Evolutionary conservation across 53 echinoderm and acorn worm genomes (phyloP).

Genomic region (Arbacia lixula): DNA sequence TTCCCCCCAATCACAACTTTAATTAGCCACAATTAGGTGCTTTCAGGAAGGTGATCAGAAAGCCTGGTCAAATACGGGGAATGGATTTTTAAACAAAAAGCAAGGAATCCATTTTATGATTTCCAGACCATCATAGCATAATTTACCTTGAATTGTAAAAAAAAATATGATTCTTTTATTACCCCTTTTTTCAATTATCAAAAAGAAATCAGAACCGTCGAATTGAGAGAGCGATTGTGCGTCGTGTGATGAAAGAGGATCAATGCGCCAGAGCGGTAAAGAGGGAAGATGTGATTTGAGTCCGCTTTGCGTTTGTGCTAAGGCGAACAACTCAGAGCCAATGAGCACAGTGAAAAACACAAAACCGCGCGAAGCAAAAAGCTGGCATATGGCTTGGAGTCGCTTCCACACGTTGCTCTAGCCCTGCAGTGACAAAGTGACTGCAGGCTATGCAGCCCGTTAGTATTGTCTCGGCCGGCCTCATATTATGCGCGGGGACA

Average conservation of each 20-base stretch:
- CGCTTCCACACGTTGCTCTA: constrained; percentile 58
- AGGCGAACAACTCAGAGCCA: constrained; percentile 54
- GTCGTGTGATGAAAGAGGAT: constrained; percentile 13
- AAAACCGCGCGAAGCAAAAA: constrained; percentile 56
- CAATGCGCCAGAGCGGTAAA: constrained; percentile 7
- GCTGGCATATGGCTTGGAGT: constrained; percentile 73
- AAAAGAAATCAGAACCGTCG: constrained; percentile 24
- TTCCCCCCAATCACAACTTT: constrained; percentile 39
- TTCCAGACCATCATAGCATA: too few relatives aligned
- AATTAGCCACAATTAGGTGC: constrained; percentile 50
- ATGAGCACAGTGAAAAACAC: constrained; percentile 49
- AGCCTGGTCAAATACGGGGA: too few relatives aligned
- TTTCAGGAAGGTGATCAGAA: too few relatives aligned
- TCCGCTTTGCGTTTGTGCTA: neutral
- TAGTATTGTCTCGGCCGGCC: constrained; percentile 73
- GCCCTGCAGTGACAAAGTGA: constrained; percentile 81
- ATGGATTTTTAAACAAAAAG: too few relatives aligned
- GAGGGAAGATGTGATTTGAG: constrained; percentile 28
- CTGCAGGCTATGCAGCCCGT: constrained; percentile 66
- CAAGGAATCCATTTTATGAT: too few relatives aligned
- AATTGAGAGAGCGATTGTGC: constrained; percentile 34
- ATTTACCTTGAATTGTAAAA: constrained; percentile 15
- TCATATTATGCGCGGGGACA: constrained; percentile 77
- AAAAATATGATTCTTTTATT: constrained; percentile 21
- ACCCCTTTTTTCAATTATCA: too few relatives aligned